Evolutionary conservation across 2,797 vertebrate species (phyloP), one percentile per base, ranked within the genome.

Genomic region (Cossypha heuglini): DNA sequence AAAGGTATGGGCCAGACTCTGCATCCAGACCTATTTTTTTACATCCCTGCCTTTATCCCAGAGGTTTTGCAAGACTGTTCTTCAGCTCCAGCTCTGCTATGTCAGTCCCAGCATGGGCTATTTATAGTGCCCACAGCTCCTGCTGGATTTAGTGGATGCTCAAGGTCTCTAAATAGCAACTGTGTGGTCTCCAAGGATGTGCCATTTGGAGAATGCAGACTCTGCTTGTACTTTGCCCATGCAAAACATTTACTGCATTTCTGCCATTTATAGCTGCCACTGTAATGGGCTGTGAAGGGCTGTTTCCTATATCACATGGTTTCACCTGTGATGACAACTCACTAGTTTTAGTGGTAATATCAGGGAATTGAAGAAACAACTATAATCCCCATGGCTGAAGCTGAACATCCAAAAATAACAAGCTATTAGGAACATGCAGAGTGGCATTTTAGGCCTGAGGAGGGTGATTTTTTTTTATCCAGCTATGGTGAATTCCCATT

Each of bases 321-420:
- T 77, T 71, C 46, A 83, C 69, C 69, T 69, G 48, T 49, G 58
- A 66, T 73, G 48, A 33, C 1, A 10, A 68, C 24, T 29, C 51
- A 46, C 29, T 16, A 33, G 25, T 91, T 94, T 75, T 76, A 79
- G 63, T 48, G 38, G 29, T 45, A 87, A 13, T 78, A 63, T 52
- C 54, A 76, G n/a, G 67, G 69, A 90, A 93, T 14, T 86, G 62
- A 78, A 83, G 35, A 33, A 91, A 72, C 72, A 62, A 2, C 76
- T 90, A 24, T 72, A 93, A 66, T 72, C 31, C 58, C 43, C 62
- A 38, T 0, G 1, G 55, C 54, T 90, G 76, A 88, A 89, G 33
- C 45, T 62, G 82, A 86, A 43, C 62, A 81, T 88, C 78, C 82
- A 91, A 94, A 96, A 93, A 93, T 79, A 94, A 79, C 48, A 84